phyloP scores from a whole-genome alignment of 2,113 vertebrate species.

The Uropsilus gracilis region DNA sequence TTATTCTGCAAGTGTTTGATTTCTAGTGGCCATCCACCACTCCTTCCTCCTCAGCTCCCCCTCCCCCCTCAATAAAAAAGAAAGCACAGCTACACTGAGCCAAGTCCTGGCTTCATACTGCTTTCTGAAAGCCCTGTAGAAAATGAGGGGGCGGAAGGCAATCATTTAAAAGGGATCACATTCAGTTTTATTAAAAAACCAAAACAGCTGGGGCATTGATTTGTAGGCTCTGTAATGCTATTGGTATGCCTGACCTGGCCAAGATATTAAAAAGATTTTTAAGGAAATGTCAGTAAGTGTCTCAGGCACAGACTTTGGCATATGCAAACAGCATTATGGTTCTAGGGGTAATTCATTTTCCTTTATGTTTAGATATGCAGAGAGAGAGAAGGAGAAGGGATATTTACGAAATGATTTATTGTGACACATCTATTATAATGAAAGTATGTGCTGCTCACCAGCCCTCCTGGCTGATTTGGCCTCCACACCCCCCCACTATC shows the following conservation, averaged over 20 bases:
- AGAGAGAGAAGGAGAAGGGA: not conserved
- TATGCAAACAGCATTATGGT: not conserved
- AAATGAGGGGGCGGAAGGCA: not conserved
- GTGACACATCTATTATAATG: slow-evolving; percentile 36
- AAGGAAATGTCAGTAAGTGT: slow-evolving; percentile 61
- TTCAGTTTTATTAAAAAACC: slow-evolving; percentile 64
- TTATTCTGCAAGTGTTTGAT: not conserved
- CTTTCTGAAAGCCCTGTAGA: slow-evolving; percentile 52
- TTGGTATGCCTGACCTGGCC: slow-evolving; percentile 64
- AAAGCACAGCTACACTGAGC: not conserved
- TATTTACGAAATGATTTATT: slow-evolving; percentile 47
- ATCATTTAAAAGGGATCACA: slow-evolving; percentile 63
- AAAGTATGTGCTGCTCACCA: slow-evolving; percentile 27
- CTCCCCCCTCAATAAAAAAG: too few relatives aligned
- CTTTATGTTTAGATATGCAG: slow-evolving; percentile 43
- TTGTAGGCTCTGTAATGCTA: slow-evolving; percentile 28
- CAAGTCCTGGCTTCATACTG: slow-evolving; percentile 38
- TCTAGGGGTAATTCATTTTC: slow-evolving; percentile 29
- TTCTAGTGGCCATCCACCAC: not conserved
- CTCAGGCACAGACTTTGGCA: slow-evolving; percentile 45
- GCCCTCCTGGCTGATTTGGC: slow-evolving; percentile 26
- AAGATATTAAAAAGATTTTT: slow-evolving; percentile 67
- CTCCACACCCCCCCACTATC: not conserved
- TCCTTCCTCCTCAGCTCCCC: too few relatives aligned
- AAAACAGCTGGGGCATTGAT: slow-evolving; percentile 73